Evolutionary conservation across 53 echinoderm and acorn worm species (phyloP).

Genomic region (Mesocentrotus franciscanus): DNA sequence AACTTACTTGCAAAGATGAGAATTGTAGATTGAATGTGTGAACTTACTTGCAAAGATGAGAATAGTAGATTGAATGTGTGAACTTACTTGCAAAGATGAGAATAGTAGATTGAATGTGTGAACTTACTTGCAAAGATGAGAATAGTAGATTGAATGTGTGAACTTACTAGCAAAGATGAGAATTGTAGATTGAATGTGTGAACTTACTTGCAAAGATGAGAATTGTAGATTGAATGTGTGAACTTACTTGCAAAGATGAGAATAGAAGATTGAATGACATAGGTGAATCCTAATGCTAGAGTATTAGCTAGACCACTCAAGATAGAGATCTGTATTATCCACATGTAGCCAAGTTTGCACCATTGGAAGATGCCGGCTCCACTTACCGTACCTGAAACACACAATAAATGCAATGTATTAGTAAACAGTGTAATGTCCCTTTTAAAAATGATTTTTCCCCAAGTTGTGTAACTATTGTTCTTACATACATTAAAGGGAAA

Average conservation of each 20-base stretch:
- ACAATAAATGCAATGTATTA: neutral
- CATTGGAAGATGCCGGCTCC: conserved; percentile 71
- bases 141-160: conserved; percentile 28
- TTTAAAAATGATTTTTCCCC: no score
- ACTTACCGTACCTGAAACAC: conserved; percentile 61
- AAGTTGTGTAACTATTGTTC: no score
- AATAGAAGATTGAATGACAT: conserved; percentile 40
- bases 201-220: conserved; percentile 68
- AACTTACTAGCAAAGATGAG: conserved; percentile 70
- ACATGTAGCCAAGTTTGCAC: conserved; percentile 65
- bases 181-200: conserved; percentile 8
- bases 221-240: conserved; percentile 27
- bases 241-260: conserved; percentile 71
- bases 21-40: no score
- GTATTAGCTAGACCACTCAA: conserved; percentile 48
- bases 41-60: no score
- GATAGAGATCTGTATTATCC: conserved; percentile 68
- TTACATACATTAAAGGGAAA: no score
- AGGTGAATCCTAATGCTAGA: conserved; percentile 40
- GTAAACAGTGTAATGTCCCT: no score
- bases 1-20: no score
- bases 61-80: no score
- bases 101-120: conserved; percentile 31
- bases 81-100: conserved; percentile 67
- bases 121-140: no score